phyloP scores from a whole-genome alignment of 2,797 vertebrate species.

The Helicolenus hilgendorfi region DNA sequence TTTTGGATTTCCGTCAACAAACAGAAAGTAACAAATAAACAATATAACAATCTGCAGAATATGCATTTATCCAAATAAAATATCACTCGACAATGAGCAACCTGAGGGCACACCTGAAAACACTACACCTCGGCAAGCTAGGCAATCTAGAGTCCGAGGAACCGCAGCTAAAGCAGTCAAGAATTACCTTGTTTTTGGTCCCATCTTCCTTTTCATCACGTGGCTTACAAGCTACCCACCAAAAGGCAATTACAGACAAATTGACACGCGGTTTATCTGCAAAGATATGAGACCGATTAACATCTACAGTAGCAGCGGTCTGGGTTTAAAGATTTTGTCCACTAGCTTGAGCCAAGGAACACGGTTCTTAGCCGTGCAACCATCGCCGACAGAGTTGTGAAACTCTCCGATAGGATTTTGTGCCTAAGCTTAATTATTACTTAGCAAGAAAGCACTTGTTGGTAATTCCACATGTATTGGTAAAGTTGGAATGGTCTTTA shows the following conservation, averaged over 20 bases:
- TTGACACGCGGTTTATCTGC: neutral
- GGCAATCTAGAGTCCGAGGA: neutral
- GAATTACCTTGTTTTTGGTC: neutral
- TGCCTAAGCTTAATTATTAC: neutral
- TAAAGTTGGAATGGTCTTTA: neutral
- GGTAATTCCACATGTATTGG: neutral
- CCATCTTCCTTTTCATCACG: neutral
- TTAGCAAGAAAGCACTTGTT: neutral
- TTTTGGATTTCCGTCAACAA: neutral
- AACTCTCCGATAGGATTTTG: neutral
- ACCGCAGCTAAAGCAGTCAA: neutral
- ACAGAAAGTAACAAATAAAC: neutral
- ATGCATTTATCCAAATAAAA: neutral
- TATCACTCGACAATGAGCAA: neutral
- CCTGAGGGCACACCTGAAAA: neutral
- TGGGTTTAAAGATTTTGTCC: neutral
- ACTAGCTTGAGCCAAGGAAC: neutral
- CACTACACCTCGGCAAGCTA: neutral
- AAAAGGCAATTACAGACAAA: neutral
- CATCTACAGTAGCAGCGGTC: neutral
- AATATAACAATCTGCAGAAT: neutral
- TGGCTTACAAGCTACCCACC: neutral
- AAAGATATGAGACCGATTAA: neutral
- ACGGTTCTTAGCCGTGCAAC: neutral
- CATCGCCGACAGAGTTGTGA: neutral